Percentiles rank a stretch among this genome's conserved stretches.
These are phyloP conservation scores for Apus apus DNA, from an alignment of 2,113 vertebrate genomes.

Conservation along the genomic window DNA sequence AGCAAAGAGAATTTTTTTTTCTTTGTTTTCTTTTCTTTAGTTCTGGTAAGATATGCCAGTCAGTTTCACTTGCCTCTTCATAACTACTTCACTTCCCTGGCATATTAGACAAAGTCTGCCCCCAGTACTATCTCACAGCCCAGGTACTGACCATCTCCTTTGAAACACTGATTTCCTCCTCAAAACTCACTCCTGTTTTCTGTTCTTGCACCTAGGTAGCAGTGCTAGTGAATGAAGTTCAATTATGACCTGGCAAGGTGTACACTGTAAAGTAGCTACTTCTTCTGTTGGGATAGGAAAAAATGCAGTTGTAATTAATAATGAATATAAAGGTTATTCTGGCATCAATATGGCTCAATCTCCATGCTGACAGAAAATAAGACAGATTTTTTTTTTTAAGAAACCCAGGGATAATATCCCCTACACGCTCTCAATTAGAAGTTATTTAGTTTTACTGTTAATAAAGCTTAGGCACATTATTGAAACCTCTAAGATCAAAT, in stretches of 20 bases:
- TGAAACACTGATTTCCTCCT: neutral
- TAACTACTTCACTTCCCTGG: neutral
- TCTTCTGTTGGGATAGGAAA: neutral
- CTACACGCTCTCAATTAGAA: neutral
- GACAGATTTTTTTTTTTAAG: neutral
- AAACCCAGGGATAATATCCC: neutral
- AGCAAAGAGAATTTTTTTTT: neutral
- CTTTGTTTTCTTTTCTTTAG: neutral
- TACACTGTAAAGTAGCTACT: rapidly evolving
- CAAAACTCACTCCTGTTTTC: neutral
- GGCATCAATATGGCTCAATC: neutral
- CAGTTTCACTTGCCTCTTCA: neutral
- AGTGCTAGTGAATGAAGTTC: neutral
- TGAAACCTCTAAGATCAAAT: neutral
- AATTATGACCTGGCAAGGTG: neutral
- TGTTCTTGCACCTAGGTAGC: neutral
- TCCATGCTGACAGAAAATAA: neutral
- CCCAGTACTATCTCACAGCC: neutral
- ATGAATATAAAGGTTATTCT: neutral
- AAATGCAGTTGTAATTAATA: neutral
- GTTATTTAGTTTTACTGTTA: slow-evolving; percentile 2
- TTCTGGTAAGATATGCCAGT: neutral
- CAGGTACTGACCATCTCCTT: neutral
- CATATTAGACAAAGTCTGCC: neutral
- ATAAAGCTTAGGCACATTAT: neutral